Percentiles rank a stretch among this genome's conserved stretches.
phyloP scores from a whole-genome alignment of 23 tunicate genomes.

The Ciona savignyi region DNA sequence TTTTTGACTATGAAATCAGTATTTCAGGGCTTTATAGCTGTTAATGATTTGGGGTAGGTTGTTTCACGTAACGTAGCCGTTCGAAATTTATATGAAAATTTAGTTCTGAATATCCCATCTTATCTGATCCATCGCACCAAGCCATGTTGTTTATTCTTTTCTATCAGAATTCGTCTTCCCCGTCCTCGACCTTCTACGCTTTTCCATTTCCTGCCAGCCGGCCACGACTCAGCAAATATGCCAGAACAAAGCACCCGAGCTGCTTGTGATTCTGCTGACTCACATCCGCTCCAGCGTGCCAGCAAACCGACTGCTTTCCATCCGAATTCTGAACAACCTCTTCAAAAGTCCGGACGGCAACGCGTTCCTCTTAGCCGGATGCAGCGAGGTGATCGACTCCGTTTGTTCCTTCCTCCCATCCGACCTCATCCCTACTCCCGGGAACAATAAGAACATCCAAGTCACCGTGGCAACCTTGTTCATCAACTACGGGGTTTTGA shows the following conservation, averaged over 20 bases:
- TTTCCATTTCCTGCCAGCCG: slow-evolving; percentile 18
- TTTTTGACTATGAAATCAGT: not conserved
- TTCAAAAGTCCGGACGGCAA: slow-evolving; percentile 18
- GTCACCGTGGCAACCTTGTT: slow-evolving; percentile 42
- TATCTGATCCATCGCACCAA: too few species aligned
- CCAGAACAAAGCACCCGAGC: slow-evolving; percentile 9
- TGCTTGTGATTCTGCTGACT: slow-evolving; percentile 16
- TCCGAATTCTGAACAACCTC: slow-evolving; percentile 49
- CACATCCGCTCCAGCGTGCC: slow-evolving; percentile 6
- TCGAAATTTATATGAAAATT: too few species aligned
- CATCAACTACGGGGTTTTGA: slow-evolving; percentile 29
- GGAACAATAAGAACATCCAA: slow-evolving; percentile 30
- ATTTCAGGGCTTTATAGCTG: too few species aligned
- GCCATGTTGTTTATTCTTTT: not conserved
- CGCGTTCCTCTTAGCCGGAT: slow-evolving; percentile 28
- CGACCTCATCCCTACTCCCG: slow-evolving; percentile 4
- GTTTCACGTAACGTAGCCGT: too few species aligned
- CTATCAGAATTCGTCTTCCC: slow-evolving; percentile 5
- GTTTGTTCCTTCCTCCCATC: not conserved
- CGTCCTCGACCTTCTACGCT: too few species aligned
- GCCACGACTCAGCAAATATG: slow-evolving; percentile 18
- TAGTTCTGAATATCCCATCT: too few species aligned
- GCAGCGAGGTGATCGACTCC: slow-evolving; percentile 11
- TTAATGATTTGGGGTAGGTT: too few species aligned
- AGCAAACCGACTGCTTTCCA: slow-evolving; percentile 15